A percentile compares a stretch with the other conserved stretches of the same genome.
Evolutionary conservation across 1,140 invertebrate genomes (phyloP).

Genomic region (Ceratoteleas bidentatus): DNA sequence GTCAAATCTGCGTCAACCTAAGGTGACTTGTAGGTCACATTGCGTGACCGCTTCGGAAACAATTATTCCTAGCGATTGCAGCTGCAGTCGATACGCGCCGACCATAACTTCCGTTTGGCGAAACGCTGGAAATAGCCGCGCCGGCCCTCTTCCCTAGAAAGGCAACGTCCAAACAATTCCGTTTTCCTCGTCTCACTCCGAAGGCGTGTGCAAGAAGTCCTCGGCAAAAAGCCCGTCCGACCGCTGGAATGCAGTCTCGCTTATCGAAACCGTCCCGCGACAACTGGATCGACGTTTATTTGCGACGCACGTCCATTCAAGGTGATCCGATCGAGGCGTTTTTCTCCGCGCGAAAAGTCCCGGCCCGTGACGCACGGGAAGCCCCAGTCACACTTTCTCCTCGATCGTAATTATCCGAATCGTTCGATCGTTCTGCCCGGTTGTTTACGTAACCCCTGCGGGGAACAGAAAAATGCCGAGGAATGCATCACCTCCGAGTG

Average conservation of each 20-base stretch:
- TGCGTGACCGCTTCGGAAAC: constrained; percentile 24
- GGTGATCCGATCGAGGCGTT: constrained; percentile 44
- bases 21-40: constrained; percentile 27
- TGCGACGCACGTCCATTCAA: constrained; percentile 32
- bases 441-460: constrained; percentile 1
- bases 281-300: constrained; percentile 25
- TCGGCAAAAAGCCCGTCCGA: constrained; percentile 1
- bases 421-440: constrained; percentile 13
- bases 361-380: constrained; percentile 39
- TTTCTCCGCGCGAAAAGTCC: constrained; percentile 40
- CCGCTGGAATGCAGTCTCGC: constrained; percentile 24
- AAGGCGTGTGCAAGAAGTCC: neutral
- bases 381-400: constrained; percentile 51
- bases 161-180: constrained; percentile 25
- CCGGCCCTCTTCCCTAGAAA: constrained; percentile 24
- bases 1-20: constrained; percentile 5
- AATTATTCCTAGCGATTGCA: constrained; percentile 61
- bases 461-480: neutral
- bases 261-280: constrained; percentile 23
- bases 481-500: too few species aligned
- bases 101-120: constrained; percentile 64
- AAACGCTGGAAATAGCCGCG: constrained; percentile 69
- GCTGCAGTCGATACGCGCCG: constrained; percentile 51
- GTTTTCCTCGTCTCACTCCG: constrained; percentile 11
- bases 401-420: constrained; percentile 43